These are phyloP conservation scores for Mya arenaria DNA, from an alignment of 1,140 invertebrate species.

Conservation along the genomic window DNA sequence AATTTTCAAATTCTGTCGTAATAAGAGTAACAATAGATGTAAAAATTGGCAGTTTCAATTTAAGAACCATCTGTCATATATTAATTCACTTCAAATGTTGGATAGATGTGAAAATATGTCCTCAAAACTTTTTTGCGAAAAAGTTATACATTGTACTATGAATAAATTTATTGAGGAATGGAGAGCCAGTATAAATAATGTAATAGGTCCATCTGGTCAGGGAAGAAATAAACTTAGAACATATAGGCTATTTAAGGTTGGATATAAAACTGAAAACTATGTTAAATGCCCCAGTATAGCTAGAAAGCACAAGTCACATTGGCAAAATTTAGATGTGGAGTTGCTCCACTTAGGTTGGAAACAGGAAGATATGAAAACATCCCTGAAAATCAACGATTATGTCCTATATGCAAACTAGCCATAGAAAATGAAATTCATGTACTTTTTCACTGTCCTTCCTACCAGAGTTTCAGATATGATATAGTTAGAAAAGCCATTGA, in stretches of 20 bases:
- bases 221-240: conserved; percentile 10
- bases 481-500: not conserved
- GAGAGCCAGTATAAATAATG: not conserved
- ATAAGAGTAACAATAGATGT: not conserved
- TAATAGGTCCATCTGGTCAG: not conserved
- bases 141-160: not conserved
- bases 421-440: conserved; percentile 40
- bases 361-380: conserved; percentile 47
- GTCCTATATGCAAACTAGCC: not conserved
- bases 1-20: not conserved
- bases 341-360: conserved; percentile 39
- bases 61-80: not conserved
- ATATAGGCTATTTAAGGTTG: conserved; percentile 13
- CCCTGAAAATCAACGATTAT: conserved; percentile 7
- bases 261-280: conserved; percentile 14
- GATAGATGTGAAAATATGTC: not conserved
- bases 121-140: not conserved
- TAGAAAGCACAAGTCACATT: conserved; percentile 1
- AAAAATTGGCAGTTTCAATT: not conserved
- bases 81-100: not conserved
- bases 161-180: not conserved
- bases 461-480: not conserved
- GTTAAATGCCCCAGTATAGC: not conserved
- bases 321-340: conserved; percentile 42
- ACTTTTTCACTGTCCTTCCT: not conserved